Evolutionary conservation across 2,113 vertebrate species (phyloP).

Genomic region (Herpetotheres cachinnans): DNA sequence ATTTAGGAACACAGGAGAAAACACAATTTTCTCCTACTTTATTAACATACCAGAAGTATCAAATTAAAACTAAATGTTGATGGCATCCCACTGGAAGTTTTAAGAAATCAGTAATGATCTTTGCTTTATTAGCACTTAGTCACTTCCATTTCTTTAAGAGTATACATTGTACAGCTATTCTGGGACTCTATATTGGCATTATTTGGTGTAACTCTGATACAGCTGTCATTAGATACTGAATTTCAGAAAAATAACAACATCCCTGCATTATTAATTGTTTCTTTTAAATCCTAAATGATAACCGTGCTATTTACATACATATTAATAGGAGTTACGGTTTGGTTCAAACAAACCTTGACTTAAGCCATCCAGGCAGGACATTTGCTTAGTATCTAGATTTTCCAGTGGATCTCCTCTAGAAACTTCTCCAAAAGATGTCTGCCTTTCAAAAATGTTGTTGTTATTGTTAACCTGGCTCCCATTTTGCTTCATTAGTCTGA

Average conservation of each 20-base stretch:
- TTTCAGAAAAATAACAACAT: background rate
- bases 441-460: constrained; percentile 89
- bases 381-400: constrained; percentile 73
- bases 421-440: constrained; percentile 72
- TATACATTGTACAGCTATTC: background rate
- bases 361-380: constrained; percentile 71
- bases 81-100: background rate
- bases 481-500: constrained; percentile 93
- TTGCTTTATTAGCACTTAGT: background rate
- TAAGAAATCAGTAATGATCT: background rate
- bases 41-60: background rate
- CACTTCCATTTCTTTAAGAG: background rate
- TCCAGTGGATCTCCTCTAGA: constrained; percentile 72
- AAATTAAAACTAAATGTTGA: background rate
- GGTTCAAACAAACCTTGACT: constrained; percentile 79
- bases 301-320: background rate
- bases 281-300: background rate
- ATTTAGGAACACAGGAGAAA: background rate
- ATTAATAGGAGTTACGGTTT: background rate
- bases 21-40: background rate
- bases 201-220: background rate
- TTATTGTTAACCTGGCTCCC: constrained; percentile 96
- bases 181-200: background rate
- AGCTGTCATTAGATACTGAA: background rate
- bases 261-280: background rate